Conservation (phyloP, 2,888 invertebrate genomes). For the Aproaerema taeniolella region DNA sequence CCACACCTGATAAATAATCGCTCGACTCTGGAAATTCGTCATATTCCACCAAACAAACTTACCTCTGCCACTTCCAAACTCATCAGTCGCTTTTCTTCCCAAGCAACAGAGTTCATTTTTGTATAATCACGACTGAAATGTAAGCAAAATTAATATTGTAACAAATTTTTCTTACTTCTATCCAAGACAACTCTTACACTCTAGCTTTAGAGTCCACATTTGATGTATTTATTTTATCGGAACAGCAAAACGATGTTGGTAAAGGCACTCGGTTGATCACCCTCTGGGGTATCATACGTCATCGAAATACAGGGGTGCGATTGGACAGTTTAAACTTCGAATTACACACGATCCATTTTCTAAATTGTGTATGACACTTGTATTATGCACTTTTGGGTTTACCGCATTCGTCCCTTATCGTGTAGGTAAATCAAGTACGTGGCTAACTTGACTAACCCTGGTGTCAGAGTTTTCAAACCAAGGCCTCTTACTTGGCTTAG, state of each 20-base stretch:
- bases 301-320: constrained; percentile 38
- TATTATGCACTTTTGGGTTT: too few species aligned
- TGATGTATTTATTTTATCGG: background rate
- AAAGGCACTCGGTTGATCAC: constrained; percentile 47
- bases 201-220: background rate
- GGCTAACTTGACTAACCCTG: too few species aligned
- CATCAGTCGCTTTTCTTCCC: background rate
- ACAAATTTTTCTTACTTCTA: too few species aligned
- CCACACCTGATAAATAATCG: constrained; percentile 20
- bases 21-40: constrained; percentile 21
- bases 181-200: too few species aligned
- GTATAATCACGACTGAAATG: too few species aligned
- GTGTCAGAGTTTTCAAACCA: too few species aligned
- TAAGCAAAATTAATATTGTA: too few species aligned
- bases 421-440: too few species aligned
- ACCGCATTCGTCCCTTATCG: too few species aligned
- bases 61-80: background rate
- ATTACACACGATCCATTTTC: constrained; percentile 48
- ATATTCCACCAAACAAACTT: constrained; percentile 17
- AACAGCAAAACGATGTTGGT: background rate
- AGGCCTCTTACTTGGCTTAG: too few species aligned
- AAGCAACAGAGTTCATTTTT: too few species aligned
- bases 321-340: constrained; percentile 66
- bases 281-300: constrained; percentile 61
- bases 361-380: constrained; percentile 30